These are phyloP conservation scores for Triplophysa tibetana DNA, from an alignment of 2,113 vertebrate species.

Conservation along the genomic window DNA sequence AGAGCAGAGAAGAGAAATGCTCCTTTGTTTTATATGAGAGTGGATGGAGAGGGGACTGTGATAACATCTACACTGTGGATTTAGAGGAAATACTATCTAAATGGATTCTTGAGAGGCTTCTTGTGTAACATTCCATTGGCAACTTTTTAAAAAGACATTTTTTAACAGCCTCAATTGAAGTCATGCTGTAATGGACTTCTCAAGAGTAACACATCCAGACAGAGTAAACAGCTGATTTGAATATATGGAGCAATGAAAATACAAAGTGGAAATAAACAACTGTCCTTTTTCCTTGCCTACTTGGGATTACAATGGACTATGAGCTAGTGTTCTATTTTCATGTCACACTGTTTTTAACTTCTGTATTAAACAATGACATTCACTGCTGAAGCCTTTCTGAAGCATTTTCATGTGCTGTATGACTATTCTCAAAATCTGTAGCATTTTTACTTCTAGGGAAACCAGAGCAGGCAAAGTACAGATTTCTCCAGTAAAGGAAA, in stretches of 20 bases:
- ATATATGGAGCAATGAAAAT: neutral
- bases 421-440: neutral
- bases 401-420: neutral
- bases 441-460: neutral
- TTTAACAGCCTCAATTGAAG: neutral
- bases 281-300: neutral
- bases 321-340: neutral
- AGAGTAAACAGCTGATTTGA: constrained; percentile 31
- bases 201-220: neutral
- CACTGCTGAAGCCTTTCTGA: constrained; percentile 4
- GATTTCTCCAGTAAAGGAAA: neutral
- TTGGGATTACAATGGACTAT: neutral
- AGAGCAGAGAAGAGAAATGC: no score
- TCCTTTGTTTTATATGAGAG: neutral
- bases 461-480: neutral
- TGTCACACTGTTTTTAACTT: neutral
- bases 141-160: neutral
- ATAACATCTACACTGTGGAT: constrained; percentile 31
- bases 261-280: neutral
- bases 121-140: constrained; percentile 27
- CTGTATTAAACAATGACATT: neutral
- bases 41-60: neutral
- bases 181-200: neutral
- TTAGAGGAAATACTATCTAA: neutral
- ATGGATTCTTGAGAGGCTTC: neutral